phyloP scores from a whole-genome alignment of 2,113 vertebrate genomes.

The Mastomys natalensis region DNA sequence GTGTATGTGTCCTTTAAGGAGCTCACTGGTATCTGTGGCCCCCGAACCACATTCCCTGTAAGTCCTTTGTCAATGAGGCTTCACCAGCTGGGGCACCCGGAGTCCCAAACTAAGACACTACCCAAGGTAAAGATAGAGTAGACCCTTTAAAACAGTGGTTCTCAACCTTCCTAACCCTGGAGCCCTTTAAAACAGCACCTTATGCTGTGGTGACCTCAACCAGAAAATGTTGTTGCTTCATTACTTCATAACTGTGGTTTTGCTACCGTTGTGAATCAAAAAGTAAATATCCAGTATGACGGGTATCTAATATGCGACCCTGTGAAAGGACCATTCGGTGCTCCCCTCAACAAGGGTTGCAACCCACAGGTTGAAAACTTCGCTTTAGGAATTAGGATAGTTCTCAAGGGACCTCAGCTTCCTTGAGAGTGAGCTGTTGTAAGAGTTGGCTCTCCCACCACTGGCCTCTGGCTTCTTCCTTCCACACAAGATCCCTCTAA shows the following conservation, averaged over 20 bases:
- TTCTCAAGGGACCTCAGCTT: not conserved
- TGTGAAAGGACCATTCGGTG: not conserved
- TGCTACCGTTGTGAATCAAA: not conserved
- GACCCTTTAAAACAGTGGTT: not conserved
- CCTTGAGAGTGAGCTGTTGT: not conserved
- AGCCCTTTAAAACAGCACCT: not conserved
- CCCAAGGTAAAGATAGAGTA: not conserved
- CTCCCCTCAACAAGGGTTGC: not conserved
- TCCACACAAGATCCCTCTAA: not conserved
- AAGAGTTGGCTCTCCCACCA: not conserved
- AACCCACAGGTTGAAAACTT: too few relatives aligned
- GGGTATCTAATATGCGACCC: not conserved
- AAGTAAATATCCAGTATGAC: not conserved
- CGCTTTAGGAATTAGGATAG: not conserved
- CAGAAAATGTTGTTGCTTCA: not conserved
- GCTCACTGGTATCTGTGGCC: not conserved
- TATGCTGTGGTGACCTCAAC: not conserved
- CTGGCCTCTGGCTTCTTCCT: not conserved
- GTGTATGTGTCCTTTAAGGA: not conserved
- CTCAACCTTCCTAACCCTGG: too few relatives aligned
- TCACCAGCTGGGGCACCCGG: not conserved
- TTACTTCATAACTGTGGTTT: not conserved
- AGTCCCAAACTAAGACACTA: not conserved
- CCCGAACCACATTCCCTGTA: not conserved
- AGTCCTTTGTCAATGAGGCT: not conserved